These are phyloP conservation scores for Saimiri boliviensis DNA, from an alignment of 2,113 vertebrate species.

Conservation along the genomic window DNA sequence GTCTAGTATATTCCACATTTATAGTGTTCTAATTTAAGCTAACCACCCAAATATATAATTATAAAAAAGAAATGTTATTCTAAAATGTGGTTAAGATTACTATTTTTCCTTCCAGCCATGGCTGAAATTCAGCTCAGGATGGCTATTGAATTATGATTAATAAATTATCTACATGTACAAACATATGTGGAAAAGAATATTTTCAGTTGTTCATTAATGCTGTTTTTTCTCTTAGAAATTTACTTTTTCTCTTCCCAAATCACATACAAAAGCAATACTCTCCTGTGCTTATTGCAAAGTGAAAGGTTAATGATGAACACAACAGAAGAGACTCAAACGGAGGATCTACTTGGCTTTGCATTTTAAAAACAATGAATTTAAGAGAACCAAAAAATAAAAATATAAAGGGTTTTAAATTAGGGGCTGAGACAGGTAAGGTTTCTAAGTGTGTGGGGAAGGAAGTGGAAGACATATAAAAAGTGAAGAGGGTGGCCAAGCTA, in stretches of 20 bases:
- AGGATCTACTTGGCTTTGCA: background rate
- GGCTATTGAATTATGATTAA: background rate
- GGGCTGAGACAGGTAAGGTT: background rate
- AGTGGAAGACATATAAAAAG: background rate
- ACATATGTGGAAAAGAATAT: background rate
- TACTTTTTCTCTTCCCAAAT: background rate
- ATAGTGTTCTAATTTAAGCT: background rate
- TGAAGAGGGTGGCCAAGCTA: background rate
- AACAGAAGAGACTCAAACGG: background rate
- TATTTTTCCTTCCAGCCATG: background rate
- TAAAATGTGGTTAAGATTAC: background rate
- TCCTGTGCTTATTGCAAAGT: background rate
- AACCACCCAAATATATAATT: background rate
- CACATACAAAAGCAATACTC: background rate
- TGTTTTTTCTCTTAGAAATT: background rate
- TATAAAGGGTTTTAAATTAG: background rate
- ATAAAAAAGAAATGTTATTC: background rate
- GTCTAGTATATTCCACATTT: background rate
- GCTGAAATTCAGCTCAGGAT: background rate
- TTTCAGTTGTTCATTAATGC: conserved; percentile 5
- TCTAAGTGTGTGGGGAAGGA: background rate
- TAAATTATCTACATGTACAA: background rate
- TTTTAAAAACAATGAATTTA: conserved; percentile 9
- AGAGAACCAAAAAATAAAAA: background rate
- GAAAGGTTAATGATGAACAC: background rate